A percentile compares a stretch with the other conserved stretches of the same genome.
Conservation (phyloP, 2,113 vertebrate genomes). For the Delphinus delphis region DNA sequence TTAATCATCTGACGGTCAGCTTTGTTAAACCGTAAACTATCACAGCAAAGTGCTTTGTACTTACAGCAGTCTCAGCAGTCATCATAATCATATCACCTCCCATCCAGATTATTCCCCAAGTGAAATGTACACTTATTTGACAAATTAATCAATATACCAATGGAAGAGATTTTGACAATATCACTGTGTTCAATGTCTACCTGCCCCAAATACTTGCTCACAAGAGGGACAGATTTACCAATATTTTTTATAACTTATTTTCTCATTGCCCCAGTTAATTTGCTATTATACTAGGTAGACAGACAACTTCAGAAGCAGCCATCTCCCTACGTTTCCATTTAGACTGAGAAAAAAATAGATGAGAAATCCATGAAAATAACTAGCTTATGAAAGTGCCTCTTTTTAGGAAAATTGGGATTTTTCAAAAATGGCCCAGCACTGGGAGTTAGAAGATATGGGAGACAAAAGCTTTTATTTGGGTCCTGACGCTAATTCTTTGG, state of each 20-base stretch:
- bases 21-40: background rate
- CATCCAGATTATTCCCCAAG: conserved; percentile 61
- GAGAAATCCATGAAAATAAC: conserved; percentile 54
- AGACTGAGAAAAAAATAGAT: conserved; percentile 42
- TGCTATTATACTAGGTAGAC: conserved; percentile 62
- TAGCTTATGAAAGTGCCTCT: background rate
- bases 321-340: conserved; percentile 60
- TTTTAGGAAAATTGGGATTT: background rate
- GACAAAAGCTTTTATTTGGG: background rate
- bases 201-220: background rate
- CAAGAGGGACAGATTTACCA: conserved; percentile 49
- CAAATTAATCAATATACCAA: conserved; percentile 29
- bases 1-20: background rate
- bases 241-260: conserved; percentile 70
- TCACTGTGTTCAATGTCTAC: background rate
- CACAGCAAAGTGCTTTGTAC: conserved; percentile 52
- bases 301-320: conserved; percentile 64
- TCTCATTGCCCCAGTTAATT: conserved; percentile 67
- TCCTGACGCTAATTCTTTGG: background rate
- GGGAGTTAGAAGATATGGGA: background rate
- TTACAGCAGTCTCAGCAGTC: conserved; percentile 55
- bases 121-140: background rate
- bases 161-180: background rate
- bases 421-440: background rate
- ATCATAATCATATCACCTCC: conserved; percentile 68